Conservation (phyloP, 2,888 invertebrate genomes). For the Drosophila setosimentum region DNA sequence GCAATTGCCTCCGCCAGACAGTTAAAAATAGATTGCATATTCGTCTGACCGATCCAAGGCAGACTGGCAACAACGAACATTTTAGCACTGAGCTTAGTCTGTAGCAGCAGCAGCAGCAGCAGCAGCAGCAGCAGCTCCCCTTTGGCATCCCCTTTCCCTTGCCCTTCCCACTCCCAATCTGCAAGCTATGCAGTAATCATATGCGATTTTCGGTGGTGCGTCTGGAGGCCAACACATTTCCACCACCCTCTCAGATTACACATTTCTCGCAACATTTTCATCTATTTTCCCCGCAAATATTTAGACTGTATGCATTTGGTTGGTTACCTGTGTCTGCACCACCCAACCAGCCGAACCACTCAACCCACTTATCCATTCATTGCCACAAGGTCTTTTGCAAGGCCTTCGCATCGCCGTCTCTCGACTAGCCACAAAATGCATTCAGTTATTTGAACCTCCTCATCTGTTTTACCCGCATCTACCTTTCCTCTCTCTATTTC, state of each 20-base stretch:
- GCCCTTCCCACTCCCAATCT: background rate
- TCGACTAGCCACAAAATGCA: conserved; percentile 61
- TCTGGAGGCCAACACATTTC: conserved; percentile 44
- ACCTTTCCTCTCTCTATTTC: background rate
- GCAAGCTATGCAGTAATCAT: conserved; percentile 46
- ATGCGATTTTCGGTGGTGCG: conserved; percentile 66
- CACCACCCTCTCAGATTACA: background rate
- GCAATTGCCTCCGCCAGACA: conserved; percentile 62
- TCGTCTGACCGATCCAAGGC: conserved; percentile 56
- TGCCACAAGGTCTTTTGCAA: conserved; percentile 51
- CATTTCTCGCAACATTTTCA: conserved; percentile 23
- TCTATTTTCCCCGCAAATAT: conserved; percentile 34
- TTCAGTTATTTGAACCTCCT: conserved; percentile 23
- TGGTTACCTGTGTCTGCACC: conserved; percentile 34
- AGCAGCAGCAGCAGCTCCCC: background rate
- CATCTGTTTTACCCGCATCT: background rate
- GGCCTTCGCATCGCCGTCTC: conserved; percentile 25
- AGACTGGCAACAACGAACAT: conserved; percentile 31
- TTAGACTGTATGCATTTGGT: conserved; percentile 26
- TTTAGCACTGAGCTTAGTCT: conserved; percentile 49
- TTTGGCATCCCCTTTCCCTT: background rate
- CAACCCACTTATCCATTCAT: conserved; percentile 2
- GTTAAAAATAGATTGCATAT: conserved; percentile 73
- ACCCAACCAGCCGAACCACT: background rate
- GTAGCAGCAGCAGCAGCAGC: conserved; percentile 12